Percentiles rank a stretch among this genome's conserved stretches.
Evolutionary conservation across 2,113 vertebrate genomes (phyloP).

Genomic region (Emydura subglobosa): DNA sequence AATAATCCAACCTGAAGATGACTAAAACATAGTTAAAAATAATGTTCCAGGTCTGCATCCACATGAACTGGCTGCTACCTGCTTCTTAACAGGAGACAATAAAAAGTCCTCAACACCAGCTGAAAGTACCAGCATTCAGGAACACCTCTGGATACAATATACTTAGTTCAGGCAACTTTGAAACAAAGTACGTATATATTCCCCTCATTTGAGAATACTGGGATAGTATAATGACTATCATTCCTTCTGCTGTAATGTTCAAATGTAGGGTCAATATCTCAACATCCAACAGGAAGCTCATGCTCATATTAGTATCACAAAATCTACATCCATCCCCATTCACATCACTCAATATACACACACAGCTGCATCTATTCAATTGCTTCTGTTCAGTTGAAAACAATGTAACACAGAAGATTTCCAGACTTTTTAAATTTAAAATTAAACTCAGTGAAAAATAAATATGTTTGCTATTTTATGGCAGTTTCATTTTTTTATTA

Average conservation of each 20-base stretch:
- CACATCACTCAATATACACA: not conserved
- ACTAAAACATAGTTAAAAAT: not conserved
- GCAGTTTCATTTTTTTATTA: not conserved
- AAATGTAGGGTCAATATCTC: not conserved
- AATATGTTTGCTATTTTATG: not conserved
- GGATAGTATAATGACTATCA: not conserved
- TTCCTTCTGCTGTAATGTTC: not conserved
- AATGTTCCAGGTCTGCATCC: not conserved
- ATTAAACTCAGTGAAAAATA: not conserved
- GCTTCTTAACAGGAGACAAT: not conserved
- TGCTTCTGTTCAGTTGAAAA: not conserved
- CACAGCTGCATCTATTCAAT: accelerated
- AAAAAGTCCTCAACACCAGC: not conserved
- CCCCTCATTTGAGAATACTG: not conserved
- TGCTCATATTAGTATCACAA: not conserved
- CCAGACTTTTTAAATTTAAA: not conserved
- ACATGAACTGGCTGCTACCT: not conserved
- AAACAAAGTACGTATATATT: not conserved
- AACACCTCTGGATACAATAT: not conserved
- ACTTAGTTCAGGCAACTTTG: not conserved
- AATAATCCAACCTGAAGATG: not conserved
- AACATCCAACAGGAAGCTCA: not conserved
- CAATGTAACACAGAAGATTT: not conserved
- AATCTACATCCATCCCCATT: not conserved
- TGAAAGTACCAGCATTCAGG: not conserved